These are phyloP conservation scores for Anguilla anguilla DNA, from an alignment of 2,797 vertebrate genomes.

Conservation along the genomic window DNA sequence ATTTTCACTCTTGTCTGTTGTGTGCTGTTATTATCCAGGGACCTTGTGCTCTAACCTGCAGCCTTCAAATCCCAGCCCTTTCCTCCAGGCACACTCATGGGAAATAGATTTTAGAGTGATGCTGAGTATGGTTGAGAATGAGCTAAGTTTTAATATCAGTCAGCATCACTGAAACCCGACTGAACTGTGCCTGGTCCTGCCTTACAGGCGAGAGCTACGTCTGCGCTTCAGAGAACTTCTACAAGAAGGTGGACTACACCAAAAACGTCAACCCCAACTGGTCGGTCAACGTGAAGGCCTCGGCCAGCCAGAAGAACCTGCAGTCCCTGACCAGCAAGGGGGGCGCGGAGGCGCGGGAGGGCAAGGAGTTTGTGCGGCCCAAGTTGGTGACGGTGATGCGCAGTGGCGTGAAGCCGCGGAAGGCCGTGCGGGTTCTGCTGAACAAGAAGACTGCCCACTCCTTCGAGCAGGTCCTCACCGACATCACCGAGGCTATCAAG, in stretches of 20 bases:
- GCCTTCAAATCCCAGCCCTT: not conserved
- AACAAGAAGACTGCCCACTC: constrained; percentile 98
- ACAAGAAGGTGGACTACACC: constrained; percentile 97
- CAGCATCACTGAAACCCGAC: not conserved
- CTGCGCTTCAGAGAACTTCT: constrained; percentile 96
- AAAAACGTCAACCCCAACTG: constrained; percentile 99
- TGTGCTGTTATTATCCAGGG: not conserved
- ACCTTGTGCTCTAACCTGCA: not conserved
- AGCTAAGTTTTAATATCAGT: not conserved
- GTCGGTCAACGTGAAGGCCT: constrained; percentile 98
- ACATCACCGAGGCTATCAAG: constrained; percentile 98
- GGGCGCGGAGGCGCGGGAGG: constrained; percentile 78
- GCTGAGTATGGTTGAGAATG: not conserved
- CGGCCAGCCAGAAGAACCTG: constrained; percentile 89
- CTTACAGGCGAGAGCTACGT: constrained; percentile 92
- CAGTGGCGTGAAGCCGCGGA: constrained; percentile 93
- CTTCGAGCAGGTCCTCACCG: constrained; percentile 96
- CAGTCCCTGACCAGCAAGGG: constrained; percentile 85
- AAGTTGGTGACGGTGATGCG: constrained; percentile 98
- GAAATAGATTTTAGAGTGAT: not conserved
- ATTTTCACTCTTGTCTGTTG: not conserved
- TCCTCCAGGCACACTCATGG: not conserved
- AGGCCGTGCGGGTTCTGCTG: constrained; percentile 91
- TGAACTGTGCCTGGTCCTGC: constrained; percentile 24
- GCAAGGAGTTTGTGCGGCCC: constrained; percentile 94